These are phyloP conservation scores for Forbesichthys agassizii DNA, from an alignment of 2,113 vertebrate genomes.

Conservation along the genomic window DNA sequence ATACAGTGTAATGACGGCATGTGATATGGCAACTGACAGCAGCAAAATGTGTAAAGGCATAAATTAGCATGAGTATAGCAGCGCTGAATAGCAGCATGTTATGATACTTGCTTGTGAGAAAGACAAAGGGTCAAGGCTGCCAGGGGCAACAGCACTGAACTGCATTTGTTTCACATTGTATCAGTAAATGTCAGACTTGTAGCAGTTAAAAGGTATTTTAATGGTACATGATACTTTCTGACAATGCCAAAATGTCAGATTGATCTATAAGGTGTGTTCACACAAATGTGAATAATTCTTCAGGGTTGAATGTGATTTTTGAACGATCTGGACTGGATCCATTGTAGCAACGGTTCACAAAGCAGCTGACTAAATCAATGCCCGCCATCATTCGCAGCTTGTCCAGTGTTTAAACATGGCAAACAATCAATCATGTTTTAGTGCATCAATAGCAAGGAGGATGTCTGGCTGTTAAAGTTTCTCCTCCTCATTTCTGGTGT, in stretches of 20 bases:
- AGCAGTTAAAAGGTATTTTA: conserved; percentile 17
- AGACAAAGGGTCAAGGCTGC: conserved; percentile 36
- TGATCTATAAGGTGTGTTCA: conserved; percentile 23
- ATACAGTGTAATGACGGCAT: no score
- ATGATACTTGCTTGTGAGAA: conserved; percentile 12
- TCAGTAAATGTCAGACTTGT: conserved; percentile 30
- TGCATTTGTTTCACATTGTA: conserved; percentile 26
- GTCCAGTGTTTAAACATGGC: conserved; percentile 6
- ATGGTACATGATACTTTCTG: conserved; percentile 27
- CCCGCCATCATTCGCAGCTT: conserved; percentile 13
- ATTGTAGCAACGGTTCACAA: not conserved
- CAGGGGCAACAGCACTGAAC: conserved; percentile 15
- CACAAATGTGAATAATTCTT: conserved; percentile 40
- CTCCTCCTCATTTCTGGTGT: conserved; percentile 12
- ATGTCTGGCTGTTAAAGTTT: conserved; percentile 25
- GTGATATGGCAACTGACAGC: no score
- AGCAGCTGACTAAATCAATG: conserved; percentile 16
- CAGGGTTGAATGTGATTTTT: conserved; percentile 19
- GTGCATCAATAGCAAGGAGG: conserved; percentile 46
- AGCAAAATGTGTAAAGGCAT: no score
- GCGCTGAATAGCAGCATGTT: conserved; percentile 1
- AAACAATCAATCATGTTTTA: conserved; percentile 27
- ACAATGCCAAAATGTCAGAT: conserved; percentile 47
- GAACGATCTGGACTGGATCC: conserved; percentile 8
- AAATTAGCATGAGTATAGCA: no score